phyloP scores from a whole-genome alignment of 1,140 invertebrate species.

The Panagrolaimus sp. region DNA sequence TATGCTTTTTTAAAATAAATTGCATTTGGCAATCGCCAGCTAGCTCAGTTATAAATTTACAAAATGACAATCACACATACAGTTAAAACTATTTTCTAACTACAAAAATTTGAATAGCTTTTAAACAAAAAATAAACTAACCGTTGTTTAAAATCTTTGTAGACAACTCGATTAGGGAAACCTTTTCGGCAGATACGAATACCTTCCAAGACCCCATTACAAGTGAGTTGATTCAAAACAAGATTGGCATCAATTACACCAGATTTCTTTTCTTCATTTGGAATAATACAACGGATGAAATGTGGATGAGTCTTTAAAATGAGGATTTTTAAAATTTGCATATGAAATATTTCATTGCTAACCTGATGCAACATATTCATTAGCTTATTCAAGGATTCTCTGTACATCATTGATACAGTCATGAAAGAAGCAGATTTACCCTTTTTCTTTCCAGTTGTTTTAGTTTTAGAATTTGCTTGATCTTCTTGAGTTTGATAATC shows the following conservation, averaged over 20 bases:
- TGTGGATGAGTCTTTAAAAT: constrained; percentile 98
- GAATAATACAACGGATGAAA: constrained; percentile 99
- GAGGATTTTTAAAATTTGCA: no score
- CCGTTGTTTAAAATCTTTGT: constrained; percentile 99
- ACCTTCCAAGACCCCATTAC: constrained; percentile 99
- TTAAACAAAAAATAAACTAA: no score
- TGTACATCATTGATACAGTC: constrained; percentile 59
- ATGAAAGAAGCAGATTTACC: constrained; percentile 58
- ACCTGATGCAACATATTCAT: constrained; percentile 54
- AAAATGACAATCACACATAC: no score
- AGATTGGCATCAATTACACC: constrained; percentile 96
- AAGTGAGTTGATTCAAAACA: constrained; percentile 96
- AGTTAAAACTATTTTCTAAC: no score
- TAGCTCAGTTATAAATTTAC: no score
- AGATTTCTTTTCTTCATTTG: constrained; percentile 93
- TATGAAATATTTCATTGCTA: no score
- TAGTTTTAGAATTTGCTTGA: neutral
- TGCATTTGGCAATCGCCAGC: no score
- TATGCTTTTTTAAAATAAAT: no score
- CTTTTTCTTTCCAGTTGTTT: constrained; percentile 36
- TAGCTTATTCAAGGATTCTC: constrained; percentile 57
- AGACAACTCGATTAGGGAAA: constrained; percentile 99
- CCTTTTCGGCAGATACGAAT: constrained; percentile 99
- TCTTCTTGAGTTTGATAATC: constrained; percentile 65
- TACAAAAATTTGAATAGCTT: no score